Evolutionary conservation across 2,113 vertebrate genomes (phyloP).

Genomic region (Hippocampus comes): DNA sequence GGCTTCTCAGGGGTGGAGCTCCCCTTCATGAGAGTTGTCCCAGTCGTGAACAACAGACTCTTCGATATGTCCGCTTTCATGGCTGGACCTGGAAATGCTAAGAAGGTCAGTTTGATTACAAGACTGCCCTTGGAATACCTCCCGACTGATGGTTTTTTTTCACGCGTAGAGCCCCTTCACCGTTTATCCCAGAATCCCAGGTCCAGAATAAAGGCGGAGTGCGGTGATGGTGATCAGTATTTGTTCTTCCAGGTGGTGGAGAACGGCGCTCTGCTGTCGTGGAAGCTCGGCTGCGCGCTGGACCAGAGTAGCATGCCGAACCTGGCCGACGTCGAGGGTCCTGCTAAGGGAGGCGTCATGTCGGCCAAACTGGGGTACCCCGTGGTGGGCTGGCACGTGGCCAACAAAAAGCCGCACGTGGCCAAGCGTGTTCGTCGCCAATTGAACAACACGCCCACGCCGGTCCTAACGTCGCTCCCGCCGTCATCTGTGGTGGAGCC

Average conservation of each 20-base stretch:
- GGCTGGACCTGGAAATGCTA: slow-evolving; percentile 96
- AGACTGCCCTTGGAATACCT: too few species aligned
- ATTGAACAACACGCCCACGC: slow-evolving; percentile 88
- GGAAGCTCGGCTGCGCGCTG: slow-evolving; percentile 92
- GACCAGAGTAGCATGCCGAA: slow-evolving; percentile 90
- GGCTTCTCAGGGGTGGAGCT: slow-evolving; percentile 87
- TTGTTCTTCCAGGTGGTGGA: slow-evolving; percentile 79
- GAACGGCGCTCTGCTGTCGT: slow-evolving; percentile 91
- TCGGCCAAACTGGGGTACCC: slow-evolving; percentile 91
- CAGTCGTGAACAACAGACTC: slow-evolving; percentile 94
- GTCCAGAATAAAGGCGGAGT: too few species aligned
- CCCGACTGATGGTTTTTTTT: too few species aligned
- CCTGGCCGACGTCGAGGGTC: slow-evolving; percentile 85
- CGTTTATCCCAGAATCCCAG: too few species aligned
- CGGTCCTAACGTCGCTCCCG: slow-evolving; percentile 78
- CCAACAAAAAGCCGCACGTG: slow-evolving; percentile 91
- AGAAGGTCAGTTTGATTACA: slow-evolving; percentile 70
- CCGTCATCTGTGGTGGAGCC: slow-evolving; percentile 84
- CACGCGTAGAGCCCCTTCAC: too few species aligned
- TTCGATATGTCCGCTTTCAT: slow-evolving; percentile 99
- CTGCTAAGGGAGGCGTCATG: slow-evolving; percentile 93
- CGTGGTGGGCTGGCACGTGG: slow-evolving; percentile 97
- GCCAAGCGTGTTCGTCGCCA: slow-evolving; percentile 85
- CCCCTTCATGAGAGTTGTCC: slow-evolving; percentile 89
- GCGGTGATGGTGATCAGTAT: not conserved